Conservation (phyloP, 2,888 invertebrate species). For the Pecten maximus region DNA sequence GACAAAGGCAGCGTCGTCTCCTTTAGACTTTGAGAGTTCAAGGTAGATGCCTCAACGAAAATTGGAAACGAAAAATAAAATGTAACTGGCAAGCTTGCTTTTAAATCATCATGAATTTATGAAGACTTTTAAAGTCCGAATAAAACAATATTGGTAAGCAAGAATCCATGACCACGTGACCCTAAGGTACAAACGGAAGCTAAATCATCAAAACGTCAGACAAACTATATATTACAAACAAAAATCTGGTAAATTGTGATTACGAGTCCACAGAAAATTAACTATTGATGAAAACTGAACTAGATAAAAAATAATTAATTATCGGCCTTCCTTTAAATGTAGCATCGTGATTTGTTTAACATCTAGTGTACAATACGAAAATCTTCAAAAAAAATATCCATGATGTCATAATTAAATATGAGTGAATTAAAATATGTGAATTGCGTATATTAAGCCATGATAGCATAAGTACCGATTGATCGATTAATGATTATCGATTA, state of each 20-base stretch:
- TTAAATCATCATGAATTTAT: neutral
- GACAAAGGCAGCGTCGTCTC: neutral
- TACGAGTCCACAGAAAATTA: too few relatives aligned
- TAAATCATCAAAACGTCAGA: neutral
- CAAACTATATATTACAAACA: neutral
- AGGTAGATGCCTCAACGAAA: constrained; percentile 21
- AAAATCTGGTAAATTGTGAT: neutral
- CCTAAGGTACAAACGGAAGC: neutral
- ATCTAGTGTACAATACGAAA: neutral
- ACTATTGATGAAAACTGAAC: neutral
- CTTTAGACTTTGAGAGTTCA: neutral
- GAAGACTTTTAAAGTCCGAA: neutral
- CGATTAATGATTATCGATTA: neutral
- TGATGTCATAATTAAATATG: neutral
- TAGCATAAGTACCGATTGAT: too few relatives aligned
- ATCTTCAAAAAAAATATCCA: neutral
- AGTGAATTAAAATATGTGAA: neutral
- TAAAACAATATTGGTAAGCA: neutral
- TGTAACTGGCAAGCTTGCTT: neutral
- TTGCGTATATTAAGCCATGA: neutral
- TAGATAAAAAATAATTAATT: neutral
- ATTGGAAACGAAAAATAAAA: neutral
- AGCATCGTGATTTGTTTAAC: neutral
- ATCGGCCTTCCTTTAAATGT: neutral
- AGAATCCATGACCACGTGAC: neutral